Conservation (phyloP, 2,113 vertebrate species). For the Notarius lentiginosus region DNA sequence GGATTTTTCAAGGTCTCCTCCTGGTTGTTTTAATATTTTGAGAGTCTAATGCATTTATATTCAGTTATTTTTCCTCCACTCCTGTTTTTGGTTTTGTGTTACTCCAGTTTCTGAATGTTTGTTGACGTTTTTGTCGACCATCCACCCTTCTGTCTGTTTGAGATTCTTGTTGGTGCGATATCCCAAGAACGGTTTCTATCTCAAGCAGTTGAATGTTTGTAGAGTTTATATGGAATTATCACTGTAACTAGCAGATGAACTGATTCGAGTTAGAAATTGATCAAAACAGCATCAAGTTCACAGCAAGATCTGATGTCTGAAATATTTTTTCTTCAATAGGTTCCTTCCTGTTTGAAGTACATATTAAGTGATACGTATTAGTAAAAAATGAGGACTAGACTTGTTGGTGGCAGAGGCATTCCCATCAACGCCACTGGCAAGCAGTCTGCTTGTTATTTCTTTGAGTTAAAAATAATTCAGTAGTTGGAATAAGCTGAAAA, state of each 20-base stretch:
- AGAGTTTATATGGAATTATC: neutral
- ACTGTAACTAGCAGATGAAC: neutral
- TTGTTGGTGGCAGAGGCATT: neutral
- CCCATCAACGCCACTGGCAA: neutral
- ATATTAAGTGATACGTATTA: neutral
- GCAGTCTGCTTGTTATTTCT: neutral
- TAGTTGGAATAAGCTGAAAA: neutral
- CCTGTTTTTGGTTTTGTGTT: neutral
- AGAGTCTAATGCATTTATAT: neutral
- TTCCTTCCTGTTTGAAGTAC: neutral
- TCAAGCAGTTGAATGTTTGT: neutral
- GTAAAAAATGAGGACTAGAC: no score
- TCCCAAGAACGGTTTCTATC: neutral
- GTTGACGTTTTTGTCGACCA: neutral
- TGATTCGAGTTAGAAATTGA: neutral
- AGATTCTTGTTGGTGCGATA: neutral
- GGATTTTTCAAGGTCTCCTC: neutral
- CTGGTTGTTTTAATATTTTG: neutral
- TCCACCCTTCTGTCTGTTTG: neutral
- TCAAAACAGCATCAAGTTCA: neutral
- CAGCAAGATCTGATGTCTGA: neutral
- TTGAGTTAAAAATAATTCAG: neutral
- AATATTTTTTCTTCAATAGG: neutral
- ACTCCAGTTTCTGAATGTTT: neutral
- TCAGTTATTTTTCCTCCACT: neutral